phyloP scores from a whole-genome alignment of 2,888 invertebrate genomes.

The Idaea biselata region DNA sequence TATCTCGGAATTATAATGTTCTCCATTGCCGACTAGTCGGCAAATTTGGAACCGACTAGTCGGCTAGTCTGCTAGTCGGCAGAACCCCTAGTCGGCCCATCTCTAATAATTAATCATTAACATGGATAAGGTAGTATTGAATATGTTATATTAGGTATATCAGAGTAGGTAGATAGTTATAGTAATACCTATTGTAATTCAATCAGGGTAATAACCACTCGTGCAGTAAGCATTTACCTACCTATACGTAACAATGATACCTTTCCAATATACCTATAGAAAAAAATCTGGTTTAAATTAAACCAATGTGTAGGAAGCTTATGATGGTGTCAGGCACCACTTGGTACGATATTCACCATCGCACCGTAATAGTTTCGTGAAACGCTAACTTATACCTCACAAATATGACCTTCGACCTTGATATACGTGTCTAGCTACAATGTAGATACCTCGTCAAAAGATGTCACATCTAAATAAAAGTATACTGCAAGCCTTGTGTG shows the following conservation, averaged over 20 bases:
- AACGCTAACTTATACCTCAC: constrained; percentile 19
- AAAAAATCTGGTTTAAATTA: not conserved
- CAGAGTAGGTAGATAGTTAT: no score
- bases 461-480: not conserved
- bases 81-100: no score
- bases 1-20: no score
- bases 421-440: constrained; percentile 16
- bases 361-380: constrained; percentile 22
- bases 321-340: constrained; percentile 21
- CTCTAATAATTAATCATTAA: no score
- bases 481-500: not conserved
- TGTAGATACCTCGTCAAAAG: not conserved
- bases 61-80: no score
- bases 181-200: no score
- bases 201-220: no score
- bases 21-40: no score
- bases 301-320: constrained; percentile 18
- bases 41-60: no score
- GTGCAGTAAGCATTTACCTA: not conserved
- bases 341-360: constrained; percentile 21
- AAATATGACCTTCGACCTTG: constrained; percentile 58
- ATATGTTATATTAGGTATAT: no score
- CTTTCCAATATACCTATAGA: not conserved
- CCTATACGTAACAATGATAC: not conserved
- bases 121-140: no score